Evolutionary conservation across 2,797 vertebrate genomes (phyloP).

Genomic region (Sitta carolinensis): DNA sequence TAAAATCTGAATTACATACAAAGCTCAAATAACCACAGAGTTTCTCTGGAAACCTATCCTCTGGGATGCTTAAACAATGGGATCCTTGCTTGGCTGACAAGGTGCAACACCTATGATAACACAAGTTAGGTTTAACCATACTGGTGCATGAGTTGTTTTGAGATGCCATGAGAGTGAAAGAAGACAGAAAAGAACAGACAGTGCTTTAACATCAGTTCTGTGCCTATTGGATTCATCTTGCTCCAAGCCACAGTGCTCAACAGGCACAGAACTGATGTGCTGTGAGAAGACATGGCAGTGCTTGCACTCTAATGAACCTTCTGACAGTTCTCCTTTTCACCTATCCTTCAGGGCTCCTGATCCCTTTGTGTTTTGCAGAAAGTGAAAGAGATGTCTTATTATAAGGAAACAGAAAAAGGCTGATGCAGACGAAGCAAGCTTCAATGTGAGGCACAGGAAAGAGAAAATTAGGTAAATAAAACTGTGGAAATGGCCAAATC

Average conservation of each 20-base stretch:
- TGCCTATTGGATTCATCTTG: neutral
- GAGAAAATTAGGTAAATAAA: neutral
- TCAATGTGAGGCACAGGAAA: neutral
- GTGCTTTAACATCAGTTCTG: neutral
- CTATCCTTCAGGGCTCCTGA: neutral
- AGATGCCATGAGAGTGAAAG: neutral
- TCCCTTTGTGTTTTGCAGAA: neutral
- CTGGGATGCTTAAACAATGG: neutral
- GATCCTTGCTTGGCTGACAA: neutral
- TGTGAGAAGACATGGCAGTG: neutral
- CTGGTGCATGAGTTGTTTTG: neutral
- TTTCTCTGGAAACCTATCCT: neutral
- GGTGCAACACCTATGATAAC: neutral
- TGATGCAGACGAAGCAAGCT: neutral
- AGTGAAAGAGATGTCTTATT: neutral
- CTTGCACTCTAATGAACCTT: neutral
- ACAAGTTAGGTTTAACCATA: neutral
- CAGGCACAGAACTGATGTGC: neutral
- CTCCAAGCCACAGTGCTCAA: neutral
- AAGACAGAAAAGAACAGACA: neutral
- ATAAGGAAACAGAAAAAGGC: neutral
- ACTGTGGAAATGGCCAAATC: neutral
- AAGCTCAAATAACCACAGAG: neutral
- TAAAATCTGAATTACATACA: neutral
- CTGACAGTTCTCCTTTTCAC: neutral